These are phyloP conservation scores for Melanophora roralis DNA, from an alignment of 2,888 invertebrate species.

Conservation along the genomic window DNA sequence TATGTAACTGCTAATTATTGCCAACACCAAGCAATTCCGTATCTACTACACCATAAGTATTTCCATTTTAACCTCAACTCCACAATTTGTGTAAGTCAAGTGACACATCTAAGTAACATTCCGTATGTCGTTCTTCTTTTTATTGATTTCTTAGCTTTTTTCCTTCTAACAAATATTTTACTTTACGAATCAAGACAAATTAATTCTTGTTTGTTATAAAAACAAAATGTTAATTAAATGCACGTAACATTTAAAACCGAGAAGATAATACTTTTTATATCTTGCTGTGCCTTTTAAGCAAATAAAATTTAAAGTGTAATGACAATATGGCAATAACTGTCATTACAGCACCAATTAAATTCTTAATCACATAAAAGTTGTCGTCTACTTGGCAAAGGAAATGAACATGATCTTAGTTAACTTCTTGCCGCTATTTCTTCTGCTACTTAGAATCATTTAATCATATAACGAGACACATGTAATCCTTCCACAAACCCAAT, in stretches of 20 bases:
- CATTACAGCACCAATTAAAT: not conserved
- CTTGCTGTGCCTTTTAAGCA: no score
- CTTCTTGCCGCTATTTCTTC: not conserved
- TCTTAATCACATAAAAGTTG: constrained; percentile 44
- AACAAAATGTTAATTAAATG: constrained; percentile 54
- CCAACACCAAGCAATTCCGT: no score
- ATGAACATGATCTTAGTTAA: constrained; percentile 33
- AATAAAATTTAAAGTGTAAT: not conserved
- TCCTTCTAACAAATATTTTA: not conserved
- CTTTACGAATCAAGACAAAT: constrained; percentile 37
- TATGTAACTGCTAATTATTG: no score
- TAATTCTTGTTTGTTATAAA: constrained; percentile 36
- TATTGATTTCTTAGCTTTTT: not conserved
- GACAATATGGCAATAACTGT: not conserved
- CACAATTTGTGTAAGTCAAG: no score
- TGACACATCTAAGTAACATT: not conserved
- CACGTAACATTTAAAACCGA: constrained; percentile 44
- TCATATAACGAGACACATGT: constrained; percentile 27
- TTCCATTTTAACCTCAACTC: no score
- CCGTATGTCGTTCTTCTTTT: not conserved
- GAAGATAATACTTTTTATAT: no score
- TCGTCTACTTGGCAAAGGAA: not conserved
- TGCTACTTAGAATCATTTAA: not conserved
- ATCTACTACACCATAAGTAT: no score
- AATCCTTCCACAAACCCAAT: constrained; percentile 31